phyloP scores from a whole-genome alignment of 2,888 invertebrate genomes.

The Cylloceria caligata region DNA sequence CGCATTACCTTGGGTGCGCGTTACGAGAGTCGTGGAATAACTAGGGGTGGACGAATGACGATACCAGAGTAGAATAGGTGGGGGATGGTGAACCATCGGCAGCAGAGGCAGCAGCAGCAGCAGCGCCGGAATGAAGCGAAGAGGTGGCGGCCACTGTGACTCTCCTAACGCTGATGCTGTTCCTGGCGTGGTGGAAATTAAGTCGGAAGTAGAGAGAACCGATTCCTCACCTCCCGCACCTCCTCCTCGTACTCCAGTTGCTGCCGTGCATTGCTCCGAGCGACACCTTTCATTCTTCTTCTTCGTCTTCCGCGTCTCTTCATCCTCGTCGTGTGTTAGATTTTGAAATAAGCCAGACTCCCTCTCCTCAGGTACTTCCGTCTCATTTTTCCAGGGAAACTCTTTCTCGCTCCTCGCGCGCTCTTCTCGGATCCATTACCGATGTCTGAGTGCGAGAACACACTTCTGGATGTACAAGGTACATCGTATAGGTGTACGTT shows the following conservation, averaged over 20 bases:
- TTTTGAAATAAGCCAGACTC: conserved; percentile 80
- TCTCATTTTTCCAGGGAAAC: conserved; percentile 50
- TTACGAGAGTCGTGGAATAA: conserved; percentile 39
- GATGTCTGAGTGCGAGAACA: conserved; percentile 64
- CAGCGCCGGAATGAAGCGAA: conserved; percentile 29
- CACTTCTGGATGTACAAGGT: conserved; percentile 58
- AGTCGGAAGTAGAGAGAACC: conserved; percentile 72
- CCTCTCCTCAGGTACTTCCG: conserved; percentile 45
- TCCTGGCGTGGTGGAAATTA: conserved; percentile 80
- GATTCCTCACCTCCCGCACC: conserved; percentile 70
- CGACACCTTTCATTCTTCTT: conserved; percentile 79
- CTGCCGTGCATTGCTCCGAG: conserved; percentile 72
- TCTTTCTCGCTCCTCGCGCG: conserved; percentile 34
- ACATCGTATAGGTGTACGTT: conserved; percentile 51
- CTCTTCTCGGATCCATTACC: conserved; percentile 62
- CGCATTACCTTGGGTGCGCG: conserved; percentile 45
- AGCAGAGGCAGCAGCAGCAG: conserved; percentile 13
- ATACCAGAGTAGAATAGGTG: conserved; percentile 31
- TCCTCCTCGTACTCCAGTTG: conserved; percentile 49
- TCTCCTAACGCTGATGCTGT: conserved; percentile 61
- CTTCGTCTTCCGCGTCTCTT: conserved; percentile 66
- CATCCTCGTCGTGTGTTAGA: conserved; percentile 76
- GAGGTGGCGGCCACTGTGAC: too few species aligned
- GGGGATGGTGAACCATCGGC: conserved; percentile 27
- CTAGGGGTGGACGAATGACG: conserved; percentile 43